These are phyloP conservation scores for Callospermophilus lateralis DNA, from an alignment of 2,113 vertebrate genomes.

Conservation along the genomic window DNA sequence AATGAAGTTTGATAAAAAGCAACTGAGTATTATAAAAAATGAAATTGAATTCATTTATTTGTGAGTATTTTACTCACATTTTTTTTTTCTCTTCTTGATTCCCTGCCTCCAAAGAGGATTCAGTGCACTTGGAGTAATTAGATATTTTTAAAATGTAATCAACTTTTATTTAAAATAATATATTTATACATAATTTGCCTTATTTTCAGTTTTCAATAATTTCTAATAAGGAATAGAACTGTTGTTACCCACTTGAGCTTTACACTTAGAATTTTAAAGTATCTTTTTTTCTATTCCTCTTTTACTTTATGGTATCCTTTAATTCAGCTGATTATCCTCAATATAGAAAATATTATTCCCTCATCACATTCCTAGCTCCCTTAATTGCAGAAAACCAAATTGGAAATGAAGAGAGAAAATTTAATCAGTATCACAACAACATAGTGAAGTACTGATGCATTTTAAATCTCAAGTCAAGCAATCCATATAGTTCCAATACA, in stretches of 20 bases:
- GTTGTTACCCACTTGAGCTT: background rate
- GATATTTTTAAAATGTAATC: background rate
- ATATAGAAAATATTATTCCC: background rate
- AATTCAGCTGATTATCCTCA: background rate
- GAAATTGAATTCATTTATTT: background rate
- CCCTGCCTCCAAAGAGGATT: background rate
- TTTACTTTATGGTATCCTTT: background rate
- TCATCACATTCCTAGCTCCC: background rate
- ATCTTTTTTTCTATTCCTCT: background rate
- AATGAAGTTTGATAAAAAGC: slow-evolving; percentile 30
- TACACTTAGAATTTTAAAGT: background rate
- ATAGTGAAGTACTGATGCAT: background rate
- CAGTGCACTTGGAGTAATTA: background rate
- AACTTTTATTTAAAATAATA: slow-evolving; percentile 31
- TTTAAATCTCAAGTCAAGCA: slow-evolving; percentile 8
- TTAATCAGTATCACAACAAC: background rate
- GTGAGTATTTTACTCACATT: background rate
- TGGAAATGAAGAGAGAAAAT: background rate
- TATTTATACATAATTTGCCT: slow-evolving; percentile 4
- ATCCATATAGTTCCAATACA: background rate
- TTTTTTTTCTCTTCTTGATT: background rate
- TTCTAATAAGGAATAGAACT: slow-evolving; percentile 6
- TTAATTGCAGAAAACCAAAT: slow-evolving; percentile 23
- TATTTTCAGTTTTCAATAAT: slow-evolving; percentile 37
- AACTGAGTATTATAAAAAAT: background rate